Evolutionary conservation across 2,888 invertebrate genomes (phyloP).

Genomic region (Mamestra brassicae): DNA sequence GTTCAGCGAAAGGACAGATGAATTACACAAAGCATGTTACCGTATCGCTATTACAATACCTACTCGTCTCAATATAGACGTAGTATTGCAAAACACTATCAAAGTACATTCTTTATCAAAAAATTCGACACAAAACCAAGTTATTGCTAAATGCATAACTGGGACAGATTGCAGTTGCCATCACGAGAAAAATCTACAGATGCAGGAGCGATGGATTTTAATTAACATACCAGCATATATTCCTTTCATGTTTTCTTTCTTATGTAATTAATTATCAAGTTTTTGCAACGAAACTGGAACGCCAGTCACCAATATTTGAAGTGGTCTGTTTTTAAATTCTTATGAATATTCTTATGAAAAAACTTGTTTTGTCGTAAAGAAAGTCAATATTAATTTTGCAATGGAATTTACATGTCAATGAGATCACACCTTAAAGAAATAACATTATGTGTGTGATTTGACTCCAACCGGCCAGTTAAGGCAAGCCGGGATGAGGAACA

Average conservation of each 20-base stretch:
- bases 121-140: slow-evolving; percentile 12
- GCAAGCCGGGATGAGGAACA: no score
- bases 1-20: no score
- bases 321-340: slow-evolving; percentile 15
- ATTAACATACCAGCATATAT: slow-evolving; percentile 38
- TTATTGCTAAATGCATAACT: slow-evolving; percentile 44
- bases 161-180: slow-evolving; percentile 43
- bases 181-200: slow-evolving; percentile 36
- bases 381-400: not conserved
- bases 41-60: not conserved
- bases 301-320: no score
- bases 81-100: slow-evolving; percentile 10
- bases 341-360: slow-evolving; percentile 1
- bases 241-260: slow-evolving; percentile 9
- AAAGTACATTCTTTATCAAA: slow-evolving; percentile 22
- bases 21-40: not conserved
- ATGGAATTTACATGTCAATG: slow-evolving; percentile 1
- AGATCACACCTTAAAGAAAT: not conserved
- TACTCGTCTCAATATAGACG: not conserved
- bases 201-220: slow-evolving; percentile 17
- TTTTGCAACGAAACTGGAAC: slow-evolving; percentile 30
- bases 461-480: no score
- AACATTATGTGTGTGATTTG: not conserved
- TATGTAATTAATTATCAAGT: slow-evolving; percentile 28
- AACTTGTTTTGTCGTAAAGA: slow-evolving; percentile 26